Evolutionary conservation across 2,797 vertebrate genomes (phyloP), one percentile per base, ranked within the genome.

Genomic region (Lutjanus campechanus): DNA sequence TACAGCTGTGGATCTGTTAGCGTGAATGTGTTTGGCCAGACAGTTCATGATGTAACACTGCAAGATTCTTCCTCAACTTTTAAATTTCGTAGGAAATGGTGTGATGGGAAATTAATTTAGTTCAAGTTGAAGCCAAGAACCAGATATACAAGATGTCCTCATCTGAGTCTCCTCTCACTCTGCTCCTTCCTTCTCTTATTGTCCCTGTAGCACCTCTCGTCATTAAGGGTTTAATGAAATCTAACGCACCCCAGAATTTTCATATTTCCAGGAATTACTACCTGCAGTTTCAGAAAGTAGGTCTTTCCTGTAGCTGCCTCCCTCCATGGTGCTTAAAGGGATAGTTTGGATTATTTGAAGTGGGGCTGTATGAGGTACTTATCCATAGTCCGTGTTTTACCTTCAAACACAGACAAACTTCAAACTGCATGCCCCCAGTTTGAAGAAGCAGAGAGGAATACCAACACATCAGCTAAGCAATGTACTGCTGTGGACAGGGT

Each of bases 1-100:
- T 51, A 70, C 85, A 91, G 79, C 76, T 85, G 76, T 53, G 54
- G 40, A n/a, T 79, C 11, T 43, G 63, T 61, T 29, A 7, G 49
- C 36, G 12, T 46, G 41, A 59, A 44, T 54, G 8, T 77, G 60
- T 56, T 70, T 54, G 47, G 63, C 65, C 72, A 74, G 73, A 79
- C 29, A 8, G 40, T 25, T n/a, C 49, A 56, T 51, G 43, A 76
- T 58, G 50, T 62, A 64, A 81, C 40, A 2, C 25, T 20, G 36
- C 5, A 9, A n/a, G 29, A 56, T 63, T 81, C 55, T 49, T 47
- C 47, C 0, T 46, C 1, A 6, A 4, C 41, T 44, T 56, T 77
- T n/a, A 29, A 0, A 62, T 60, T 80, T 56, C 19, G 0, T 15
- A 5, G 51, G 44, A 73, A 79, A 54, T 29, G 20, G 20, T 70